Percentiles rank a stretch among this genome's conserved stretches.
Evolutionary conservation across 2,888 invertebrate genomes (phyloP).

Genomic region (Holacanthella duospinosa): DNA sequence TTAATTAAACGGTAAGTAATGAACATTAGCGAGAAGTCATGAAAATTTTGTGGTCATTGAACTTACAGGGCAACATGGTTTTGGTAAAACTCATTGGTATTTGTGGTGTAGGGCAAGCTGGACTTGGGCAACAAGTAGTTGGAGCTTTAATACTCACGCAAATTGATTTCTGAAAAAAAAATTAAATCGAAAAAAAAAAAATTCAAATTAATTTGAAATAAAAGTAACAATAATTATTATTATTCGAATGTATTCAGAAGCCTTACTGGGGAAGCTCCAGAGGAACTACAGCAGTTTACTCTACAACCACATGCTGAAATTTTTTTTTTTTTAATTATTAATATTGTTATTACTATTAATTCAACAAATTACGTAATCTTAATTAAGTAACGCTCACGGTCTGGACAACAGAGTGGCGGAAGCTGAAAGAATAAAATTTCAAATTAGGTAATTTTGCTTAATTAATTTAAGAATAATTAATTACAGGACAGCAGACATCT

Average conservation of each 20-base stretch:
- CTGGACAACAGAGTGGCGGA: background rate
- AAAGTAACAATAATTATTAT: too few relatives aligned
- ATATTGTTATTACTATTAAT: background rate
- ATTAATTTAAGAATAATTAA: background rate
- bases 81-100: background rate
- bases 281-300: background rate
- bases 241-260: background rate
- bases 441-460: background rate
- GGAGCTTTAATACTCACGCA: background rate
- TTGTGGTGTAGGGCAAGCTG: background rate
- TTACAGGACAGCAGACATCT: conserved; percentile 1
- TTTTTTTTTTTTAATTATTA: background rate
- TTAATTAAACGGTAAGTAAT: background rate
- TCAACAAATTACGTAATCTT: background rate
- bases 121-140: background rate
- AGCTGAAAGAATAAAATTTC: background rate
- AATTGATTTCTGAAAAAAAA: background rate
- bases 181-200: too few relatives aligned
- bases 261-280: background rate
- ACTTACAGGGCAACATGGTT: background rate
- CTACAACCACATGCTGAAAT: background rate
- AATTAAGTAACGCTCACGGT: background rate
- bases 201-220: background rate
- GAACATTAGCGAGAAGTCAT: background rate
- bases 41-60: background rate